Percentiles rank a stretch among this genome's conserved stretches.
These are phyloP conservation scores for Anthonomus grandis DNA, from an alignment of 1,140 invertebrate genomes.

Conservation along the genomic window DNA sequence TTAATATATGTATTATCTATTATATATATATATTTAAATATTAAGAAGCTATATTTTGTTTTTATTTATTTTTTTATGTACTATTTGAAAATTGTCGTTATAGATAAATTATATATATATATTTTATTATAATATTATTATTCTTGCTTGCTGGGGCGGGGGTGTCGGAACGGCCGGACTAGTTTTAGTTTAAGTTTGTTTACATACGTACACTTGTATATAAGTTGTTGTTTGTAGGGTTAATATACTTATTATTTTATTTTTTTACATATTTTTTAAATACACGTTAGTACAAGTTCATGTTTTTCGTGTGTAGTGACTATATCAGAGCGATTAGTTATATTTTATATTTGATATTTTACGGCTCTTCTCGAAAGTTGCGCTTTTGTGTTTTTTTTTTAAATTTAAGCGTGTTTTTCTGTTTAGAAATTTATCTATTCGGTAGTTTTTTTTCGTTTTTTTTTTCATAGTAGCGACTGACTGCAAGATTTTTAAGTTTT, in stretches of 20 bases:
- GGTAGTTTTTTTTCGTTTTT: constrained; percentile 32
- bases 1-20: constrained; percentile 35
- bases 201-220: constrained; percentile 47
- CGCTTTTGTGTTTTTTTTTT: constrained; percentile 45
- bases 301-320: constrained; percentile 48
- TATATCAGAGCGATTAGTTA: constrained; percentile 45
- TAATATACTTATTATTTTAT: constrained; percentile 50
- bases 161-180: constrained; percentile 20
- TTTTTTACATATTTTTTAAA: constrained; percentile 52
- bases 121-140: constrained; percentile 44
- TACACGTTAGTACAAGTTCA: constrained; percentile 50
- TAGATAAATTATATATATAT: constrained; percentile 48
- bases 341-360: constrained; percentile 49
- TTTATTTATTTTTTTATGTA: constrained; percentile 46
- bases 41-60: constrained; percentile 45
- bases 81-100: constrained; percentile 44
- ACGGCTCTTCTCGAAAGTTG: constrained; percentile 36
- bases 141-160: constrained; percentile 26
- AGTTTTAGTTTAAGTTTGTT: constrained; percentile 43
- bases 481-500: too few species aligned
- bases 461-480: constrained; percentile 34
- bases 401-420: constrained; percentile 48
- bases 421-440: constrained; percentile 47
- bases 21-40: constrained; percentile 40
- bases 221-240: constrained; percentile 51